Base-by-base conservation (phyloP, 1,140 invertebrate species). In the Neomicropteryx cornuta region DNA sequence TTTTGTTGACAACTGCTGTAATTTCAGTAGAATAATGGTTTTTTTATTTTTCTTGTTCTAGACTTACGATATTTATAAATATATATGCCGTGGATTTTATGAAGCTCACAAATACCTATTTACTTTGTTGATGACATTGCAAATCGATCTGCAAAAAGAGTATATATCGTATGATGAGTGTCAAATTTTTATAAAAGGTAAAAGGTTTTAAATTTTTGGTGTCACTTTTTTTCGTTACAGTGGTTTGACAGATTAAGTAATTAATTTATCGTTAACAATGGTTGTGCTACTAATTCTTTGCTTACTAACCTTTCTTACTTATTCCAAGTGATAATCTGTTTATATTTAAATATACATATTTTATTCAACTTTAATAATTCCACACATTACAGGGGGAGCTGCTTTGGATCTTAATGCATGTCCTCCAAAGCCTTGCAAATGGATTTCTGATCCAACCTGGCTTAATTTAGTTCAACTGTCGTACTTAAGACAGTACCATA, bases 361-460 rank as follows among this genome's bases (percentile, higher is more conserved):
- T n/a, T n/a, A n/a, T n/a, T n/a, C n/a, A n/a, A n/a, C n/a, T n/a
- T n/a, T n/a, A n/a, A n/a, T n/a, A n/a, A n/a, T n/a, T n/a, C n/a
- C n/a, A n/a, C n/a, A n/a, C n/a, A n/a, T n/a, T n/a, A n/a, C 33
- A 70, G 67, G 87, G 43, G 88, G 88, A 33, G 87, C 86, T 14
- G 85, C 87, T 11, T 64, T 91, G 36, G 85, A 87, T 62, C 53
- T 87, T 3, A 89, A 88, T 48, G 73, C 80, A 14, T 83, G 85
- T 38, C 73, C 79, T 16, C 77, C 79, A 1, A 91, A 91, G 61
- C 79, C 83, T 3, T 79, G 74, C 46, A 83, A 81, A 53, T 92
- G 88, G 87, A 78, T 92, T n/a, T 80, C 77, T 1, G 87, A 92
- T 55, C 75, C 81, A 56, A 85, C 82, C 1, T 92, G 87, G 87